Base-by-base conservation (phyloP, 2,888 invertebrate genomes). In the Rotaria macrura region DNA sequence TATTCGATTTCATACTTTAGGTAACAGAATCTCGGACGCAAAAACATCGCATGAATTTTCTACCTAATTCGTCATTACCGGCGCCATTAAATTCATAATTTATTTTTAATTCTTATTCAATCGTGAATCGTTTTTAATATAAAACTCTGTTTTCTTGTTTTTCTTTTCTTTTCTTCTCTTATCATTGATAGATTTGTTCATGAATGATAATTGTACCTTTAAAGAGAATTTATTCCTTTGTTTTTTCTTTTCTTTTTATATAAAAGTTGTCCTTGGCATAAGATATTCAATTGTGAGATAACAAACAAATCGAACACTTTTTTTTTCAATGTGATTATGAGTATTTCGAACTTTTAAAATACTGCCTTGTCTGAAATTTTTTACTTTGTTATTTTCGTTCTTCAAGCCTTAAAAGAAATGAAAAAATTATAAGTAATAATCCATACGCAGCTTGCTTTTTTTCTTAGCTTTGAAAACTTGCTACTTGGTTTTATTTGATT, bases 31-130 rank as follows among this genome's bases (percentile, higher is more conserved):
- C 55, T 54, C 54, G 55, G 29, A 29, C 54, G 52, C 84, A 84
- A 84, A 55, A 55, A n/a, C 38, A 84, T 25, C 55, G 84, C 12
- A 84, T 84, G 52, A 57, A 84, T 84, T 57, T 84, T 52, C 34
- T 55, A 25, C 55, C 40, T 14, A 84, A 84, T 55, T 23, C 54
- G n/a, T 4, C 84, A 12, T 49, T 84, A 25, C 43, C 54, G 52
- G 29, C 47, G 23, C 14, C 84, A 25, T 40, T 52, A 57, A 54
- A 65, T 65, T 17, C 34, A 65, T 34, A 20, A 65, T 38, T 65
- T 65, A 14, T 20, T 65, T 65, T 65, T 65, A 17, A 34, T 65
- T 65, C 20, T 65, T 14, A 49, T 49, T 49, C 17, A 17, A 49
- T 12, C 49, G 49, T 1, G 17, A 49, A 49, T 49, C 17, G 14